A percentile compares a stretch with the other conserved stretches of the same genome.
phyloP scores from a whole-genome alignment of 2,113 vertebrate species.

The Drymodes brunneopygia region DNA sequence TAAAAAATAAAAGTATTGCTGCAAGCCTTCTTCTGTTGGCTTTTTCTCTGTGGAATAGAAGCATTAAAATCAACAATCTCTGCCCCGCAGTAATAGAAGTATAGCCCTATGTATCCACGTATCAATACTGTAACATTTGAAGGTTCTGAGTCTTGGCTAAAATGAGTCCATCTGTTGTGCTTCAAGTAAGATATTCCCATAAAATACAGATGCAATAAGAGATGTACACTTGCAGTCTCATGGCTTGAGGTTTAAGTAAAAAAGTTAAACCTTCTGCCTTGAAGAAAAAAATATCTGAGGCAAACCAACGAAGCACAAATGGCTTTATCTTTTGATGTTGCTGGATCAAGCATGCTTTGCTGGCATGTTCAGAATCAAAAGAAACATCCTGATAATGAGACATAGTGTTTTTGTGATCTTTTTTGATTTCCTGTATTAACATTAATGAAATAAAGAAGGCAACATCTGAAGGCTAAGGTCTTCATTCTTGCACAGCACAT shows the following conservation, averaged over 20 bases:
- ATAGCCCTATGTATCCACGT: not conserved
- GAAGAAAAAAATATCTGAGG: constrained; percentile 46
- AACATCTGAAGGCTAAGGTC: constrained; percentile 54
- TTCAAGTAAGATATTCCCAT: constrained; percentile 46
- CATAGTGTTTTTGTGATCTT: constrained; percentile 59
- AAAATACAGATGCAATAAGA: constrained; percentile 60
- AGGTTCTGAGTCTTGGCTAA: constrained; percentile 6
- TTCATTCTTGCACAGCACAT: constrained; percentile 40
- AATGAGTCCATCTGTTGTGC: constrained; percentile 53
- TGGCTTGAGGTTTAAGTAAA: constrained; percentile 39
- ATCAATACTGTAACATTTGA: not conserved
- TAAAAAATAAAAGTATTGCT: not conserved
- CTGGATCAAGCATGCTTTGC: constrained; percentile 58
- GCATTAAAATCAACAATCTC: not conserved
- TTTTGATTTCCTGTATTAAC: constrained; percentile 66
- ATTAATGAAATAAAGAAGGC: constrained; percentile 68
- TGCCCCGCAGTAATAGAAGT: not conserved
- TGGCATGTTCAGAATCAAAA: constrained; percentile 61
- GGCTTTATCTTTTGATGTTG: constrained; percentile 70
- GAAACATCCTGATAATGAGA: constrained; percentile 69
- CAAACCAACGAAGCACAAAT: constrained; percentile 50
- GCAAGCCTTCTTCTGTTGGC: not conserved
- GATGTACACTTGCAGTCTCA: constrained; percentile 42
- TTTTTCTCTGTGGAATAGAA: not conserved
- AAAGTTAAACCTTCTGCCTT: constrained; percentile 60